phyloP scores from a whole-genome alignment of 2,888 invertebrate species.

The Bimastos eiseni region DNA sequence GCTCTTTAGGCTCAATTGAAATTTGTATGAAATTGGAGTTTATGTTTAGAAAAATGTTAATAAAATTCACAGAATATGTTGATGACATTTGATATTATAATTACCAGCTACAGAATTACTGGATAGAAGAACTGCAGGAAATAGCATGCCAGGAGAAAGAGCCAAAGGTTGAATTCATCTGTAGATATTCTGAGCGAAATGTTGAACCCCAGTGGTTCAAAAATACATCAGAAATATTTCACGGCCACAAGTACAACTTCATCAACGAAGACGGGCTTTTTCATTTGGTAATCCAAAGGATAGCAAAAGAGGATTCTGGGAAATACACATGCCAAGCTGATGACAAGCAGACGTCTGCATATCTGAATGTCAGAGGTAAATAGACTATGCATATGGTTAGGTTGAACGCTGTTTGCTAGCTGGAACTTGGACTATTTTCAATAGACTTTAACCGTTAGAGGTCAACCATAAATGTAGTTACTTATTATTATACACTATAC shows the following conservation, averaged over 20 bases:
- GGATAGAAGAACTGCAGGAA: constrained; percentile 91
- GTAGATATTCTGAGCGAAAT: constrained; percentile 94
- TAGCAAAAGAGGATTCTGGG: constrained; percentile 94
- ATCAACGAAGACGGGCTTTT: constrained; percentile 82
- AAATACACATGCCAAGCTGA: constrained; percentile 94
- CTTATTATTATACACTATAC: too few relatives aligned
- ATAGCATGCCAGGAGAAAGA: constrained; percentile 95
- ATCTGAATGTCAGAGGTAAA: constrained; percentile 86
- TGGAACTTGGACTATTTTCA: neutral
- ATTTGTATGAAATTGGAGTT: neutral
- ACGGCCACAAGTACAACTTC: constrained; percentile 94
- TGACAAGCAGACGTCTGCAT: constrained; percentile 81
- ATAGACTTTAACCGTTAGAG: too few relatives aligned
- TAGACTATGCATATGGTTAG: neutral
- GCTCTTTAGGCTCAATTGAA: neutral
- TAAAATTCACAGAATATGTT: neutral
- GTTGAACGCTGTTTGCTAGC: neutral
- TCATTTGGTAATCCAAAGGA: constrained; percentile 78
- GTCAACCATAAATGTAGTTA: too few relatives aligned
- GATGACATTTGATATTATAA: neutral
- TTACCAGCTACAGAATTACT: constrained; percentile 62
- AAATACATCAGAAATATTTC: constrained; percentile 82
- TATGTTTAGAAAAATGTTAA: neutral
- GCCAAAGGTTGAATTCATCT: constrained; percentile 89
- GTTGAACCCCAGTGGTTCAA: constrained; percentile 64